These are phyloP conservation scores for Drosophila prostipennis DNA, from an alignment of 2,888 invertebrate species.

Conservation along the genomic window DNA sequence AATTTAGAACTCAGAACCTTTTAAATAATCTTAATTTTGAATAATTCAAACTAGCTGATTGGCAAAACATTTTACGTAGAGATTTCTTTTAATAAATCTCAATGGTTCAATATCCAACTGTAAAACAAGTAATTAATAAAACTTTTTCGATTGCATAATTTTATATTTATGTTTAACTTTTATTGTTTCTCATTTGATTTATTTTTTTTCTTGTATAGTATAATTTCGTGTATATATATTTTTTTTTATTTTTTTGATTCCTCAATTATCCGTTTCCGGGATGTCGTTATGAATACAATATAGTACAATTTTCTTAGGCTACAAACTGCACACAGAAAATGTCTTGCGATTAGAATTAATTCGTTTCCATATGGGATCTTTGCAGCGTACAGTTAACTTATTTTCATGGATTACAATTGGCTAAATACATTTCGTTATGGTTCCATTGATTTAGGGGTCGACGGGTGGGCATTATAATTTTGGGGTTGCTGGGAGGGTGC, in stretches of 20 bases:
- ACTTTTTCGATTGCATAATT: conserved; percentile 10
- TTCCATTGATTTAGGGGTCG: conserved; percentile 7
- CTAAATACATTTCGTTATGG: conserved; percentile 25
- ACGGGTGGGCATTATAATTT: conserved; percentile 16
- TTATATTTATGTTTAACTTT: conserved; percentile 45
- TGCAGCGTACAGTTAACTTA: conserved; percentile 44
- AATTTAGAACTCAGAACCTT: too few species aligned
- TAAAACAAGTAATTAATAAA: neutral
- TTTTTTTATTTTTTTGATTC: conserved; percentile 53
- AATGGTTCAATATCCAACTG: too few species aligned
- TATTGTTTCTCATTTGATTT: conserved; percentile 36
- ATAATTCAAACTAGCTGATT: too few species aligned
- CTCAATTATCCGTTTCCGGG: conserved; percentile 51
- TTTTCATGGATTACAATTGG: conserved; percentile 27
- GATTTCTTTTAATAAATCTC: too few species aligned
- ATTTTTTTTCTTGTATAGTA: conserved; percentile 43
- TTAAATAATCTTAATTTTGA: too few species aligned
- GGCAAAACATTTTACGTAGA: too few species aligned
- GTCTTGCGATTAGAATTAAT: conserved; percentile 22
- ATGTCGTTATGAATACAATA: conserved; percentile 57
- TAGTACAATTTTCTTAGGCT: conserved; percentile 62
- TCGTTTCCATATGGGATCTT: conserved; percentile 26
- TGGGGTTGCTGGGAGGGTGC: conserved; percentile 7
- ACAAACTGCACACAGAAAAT: conserved; percentile 33
- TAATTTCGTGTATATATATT: conserved; percentile 43